phyloP scores from a whole-genome alignment of 2,888 invertebrate species.

The Noctua comes region DNA sequence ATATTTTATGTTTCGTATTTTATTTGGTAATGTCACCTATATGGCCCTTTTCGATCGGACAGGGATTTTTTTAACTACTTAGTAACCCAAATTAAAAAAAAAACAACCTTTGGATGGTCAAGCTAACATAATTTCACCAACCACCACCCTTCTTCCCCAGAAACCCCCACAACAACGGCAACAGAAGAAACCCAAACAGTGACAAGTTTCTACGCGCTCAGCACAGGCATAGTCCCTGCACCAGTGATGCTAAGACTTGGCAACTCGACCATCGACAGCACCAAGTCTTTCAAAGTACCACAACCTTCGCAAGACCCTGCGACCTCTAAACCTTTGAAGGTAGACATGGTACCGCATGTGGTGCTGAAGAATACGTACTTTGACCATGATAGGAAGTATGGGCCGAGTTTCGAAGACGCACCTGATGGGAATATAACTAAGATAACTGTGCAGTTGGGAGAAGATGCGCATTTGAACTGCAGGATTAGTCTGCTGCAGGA shows the following conservation, averaged over 20 bases:
- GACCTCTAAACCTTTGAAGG: constrained; percentile 62
- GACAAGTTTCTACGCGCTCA: constrained; percentile 85
- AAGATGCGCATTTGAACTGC: constrained; percentile 93
- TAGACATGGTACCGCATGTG: constrained; percentile 83
- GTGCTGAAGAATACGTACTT: constrained; percentile 86
- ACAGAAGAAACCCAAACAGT: constrained; percentile 83
- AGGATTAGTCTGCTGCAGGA: constrained; percentile 93
- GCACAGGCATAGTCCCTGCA: constrained; percentile 83
- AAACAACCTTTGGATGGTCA: background rate
- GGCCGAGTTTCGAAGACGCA: constrained; percentile 92
- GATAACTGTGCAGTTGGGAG: constrained; percentile 93
- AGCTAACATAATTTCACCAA: background rate
- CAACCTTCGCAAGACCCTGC: constrained; percentile 76
- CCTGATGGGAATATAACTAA: constrained; percentile 91
- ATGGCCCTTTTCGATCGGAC: too few relatives aligned
- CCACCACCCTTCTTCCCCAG: constrained; percentile 66
- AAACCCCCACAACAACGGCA: constrained; percentile 76
- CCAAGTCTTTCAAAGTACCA: constrained; percentile 88
- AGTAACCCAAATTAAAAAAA: too few relatives aligned
- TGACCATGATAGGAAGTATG: constrained; percentile 91
- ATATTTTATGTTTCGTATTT: too few relatives aligned
- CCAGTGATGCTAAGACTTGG: constrained; percentile 87
- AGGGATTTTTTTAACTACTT: too few relatives aligned
- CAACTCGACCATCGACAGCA: constrained; percentile 88
- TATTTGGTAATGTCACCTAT: too few relatives aligned